Evolutionary conservation across 2,797 vertebrate species (phyloP), one percentile per base, ranked within the genome.

Genomic region (Melanotaenia boesemani): DNA sequence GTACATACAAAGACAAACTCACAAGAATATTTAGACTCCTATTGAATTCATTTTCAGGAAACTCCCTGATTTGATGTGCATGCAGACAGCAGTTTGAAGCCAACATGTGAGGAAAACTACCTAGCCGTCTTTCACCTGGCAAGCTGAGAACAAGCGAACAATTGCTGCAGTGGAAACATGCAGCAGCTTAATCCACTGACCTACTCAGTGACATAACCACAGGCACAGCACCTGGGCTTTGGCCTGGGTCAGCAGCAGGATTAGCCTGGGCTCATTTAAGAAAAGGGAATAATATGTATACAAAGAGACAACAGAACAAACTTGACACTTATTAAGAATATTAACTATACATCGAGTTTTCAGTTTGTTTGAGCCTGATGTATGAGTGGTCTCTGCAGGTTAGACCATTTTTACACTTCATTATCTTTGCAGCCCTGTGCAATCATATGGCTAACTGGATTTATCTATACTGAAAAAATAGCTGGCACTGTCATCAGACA

Each of bases 181-280:
- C 83, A 82, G 79, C 59, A 70, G 81, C 86, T 92, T 94, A 95
- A 94, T 93, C 93, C 94, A 93, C 85, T 94, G 93, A 93, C 92
- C 91, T 94, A 94, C 91, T 95, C 92, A 84, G 86, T 90, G 90
- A 93, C 87, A 93, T 93, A 93, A 93, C 90, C 84, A 92, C 90
- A 82, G 89, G 85, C 81, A 88, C 79, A 85, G 87, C 85, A 92
- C 92, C 85, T 91, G 87, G 89, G 91, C 87, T 90, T 91, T 90
- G 85, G 86, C 79, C 82, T 86, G 80, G 90, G 87, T 95, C 93
- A 94, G 86, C 74, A 76, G 85, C 85, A 80, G 91, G 94, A 95
- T 95, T 94, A 95, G 85, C 85, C 77, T 72, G 76, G 82, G 79
- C 84, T 86, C 86, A 85, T 87, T 84, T 88, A 88, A 90, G 88